Evolutionary conservation across 2,113 vertebrate species (phyloP), one percentile per base, ranked within the genome.

Genomic region (Hemichromis elongatus): DNA sequence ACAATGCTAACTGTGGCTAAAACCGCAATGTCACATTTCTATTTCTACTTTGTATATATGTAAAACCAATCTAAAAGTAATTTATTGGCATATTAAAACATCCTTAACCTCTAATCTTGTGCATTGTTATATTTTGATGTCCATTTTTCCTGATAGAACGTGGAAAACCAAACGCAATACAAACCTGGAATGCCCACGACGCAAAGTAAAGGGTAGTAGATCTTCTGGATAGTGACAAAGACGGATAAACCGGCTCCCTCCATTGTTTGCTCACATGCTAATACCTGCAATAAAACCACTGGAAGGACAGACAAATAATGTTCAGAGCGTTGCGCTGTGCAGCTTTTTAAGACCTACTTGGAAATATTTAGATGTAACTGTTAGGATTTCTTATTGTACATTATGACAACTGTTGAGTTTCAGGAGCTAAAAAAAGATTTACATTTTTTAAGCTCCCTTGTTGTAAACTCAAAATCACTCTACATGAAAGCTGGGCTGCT

Each of bases 151-250:
- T 30, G 42, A 75, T 52, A 30, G 6, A 33, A 12, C 26, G 3
- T 2, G 10, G 16, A 77, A 81, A 19, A 2, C 14, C 4, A 45
- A 66, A 35, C 1, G 2, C 14, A 73, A 21, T 6, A 93, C 94
- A 50, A 61, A 96, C 96, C 96, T 95, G 96, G 96, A 81, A 97
- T 95, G 68, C 96, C 96, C 82, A 96, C 28, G 66, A 93, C 79
- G 83, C 95, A 96, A 42, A 97, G 94, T 1, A 96, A 53, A 0
- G 96, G 96, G 88, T 97, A 97, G 88, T 96, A 97, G 82, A 96
- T 88, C 90, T 95, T 96, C 92, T 97, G 96, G 21, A 96, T 18
- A 1, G 88, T 90, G 55, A 94, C 59, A 7, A 97, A 93, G 61
- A 94, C 16, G 21, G 80, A 80, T 55, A 73, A 53, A 11, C 82